These are phyloP conservation scores for Limnodromus scolopaceus DNA, from an alignment of 2,797 vertebrate genomes.

Conservation along the genomic window DNA sequence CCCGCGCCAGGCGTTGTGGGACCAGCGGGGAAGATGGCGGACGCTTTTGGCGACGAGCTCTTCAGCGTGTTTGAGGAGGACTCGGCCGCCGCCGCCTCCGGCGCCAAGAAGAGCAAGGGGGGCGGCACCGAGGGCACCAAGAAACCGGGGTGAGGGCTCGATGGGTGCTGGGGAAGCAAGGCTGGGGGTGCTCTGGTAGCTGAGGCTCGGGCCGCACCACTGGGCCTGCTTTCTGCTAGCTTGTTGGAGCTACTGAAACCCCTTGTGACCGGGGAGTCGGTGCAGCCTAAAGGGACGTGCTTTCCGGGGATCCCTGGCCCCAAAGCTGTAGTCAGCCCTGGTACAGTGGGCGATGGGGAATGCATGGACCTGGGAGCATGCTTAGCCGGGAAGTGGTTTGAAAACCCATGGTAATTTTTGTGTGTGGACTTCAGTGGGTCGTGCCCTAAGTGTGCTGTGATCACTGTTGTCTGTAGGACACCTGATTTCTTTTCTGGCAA, in stretches of 20 bases:
- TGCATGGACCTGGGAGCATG: fast-evolving
- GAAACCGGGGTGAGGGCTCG: slow-evolving; percentile 78
- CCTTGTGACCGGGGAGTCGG: fast-evolving
- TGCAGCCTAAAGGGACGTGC: fast-evolving
- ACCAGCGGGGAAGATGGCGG: slow-evolving; percentile 84
- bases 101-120: slow-evolving; percentile 73
- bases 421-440: not conserved
- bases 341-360: fast-evolving
- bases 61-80: slow-evolving; percentile 97
- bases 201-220: fast-evolving
- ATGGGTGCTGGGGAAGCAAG: fast-evolving
- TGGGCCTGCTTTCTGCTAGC: fast-evolving
- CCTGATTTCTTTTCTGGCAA: fast-evolving
- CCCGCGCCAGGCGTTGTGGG: slow-evolving; percentile 36
- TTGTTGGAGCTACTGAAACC: fast-evolving
- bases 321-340: fast-evolving
- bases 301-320: not conserved
- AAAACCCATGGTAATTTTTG: fast-evolving
- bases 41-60: slow-evolving; percentile 91
- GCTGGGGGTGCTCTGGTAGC: fast-evolving
- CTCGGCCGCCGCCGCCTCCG: slow-evolving; percentile 58
- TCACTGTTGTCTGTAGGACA: fast-evolving
- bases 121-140: not conserved
- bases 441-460: fast-evolving
- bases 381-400: fast-evolving